phyloP scores from a whole-genome alignment of 2,797 vertebrate genomes.

The Acanthiza pusilla region DNA sequence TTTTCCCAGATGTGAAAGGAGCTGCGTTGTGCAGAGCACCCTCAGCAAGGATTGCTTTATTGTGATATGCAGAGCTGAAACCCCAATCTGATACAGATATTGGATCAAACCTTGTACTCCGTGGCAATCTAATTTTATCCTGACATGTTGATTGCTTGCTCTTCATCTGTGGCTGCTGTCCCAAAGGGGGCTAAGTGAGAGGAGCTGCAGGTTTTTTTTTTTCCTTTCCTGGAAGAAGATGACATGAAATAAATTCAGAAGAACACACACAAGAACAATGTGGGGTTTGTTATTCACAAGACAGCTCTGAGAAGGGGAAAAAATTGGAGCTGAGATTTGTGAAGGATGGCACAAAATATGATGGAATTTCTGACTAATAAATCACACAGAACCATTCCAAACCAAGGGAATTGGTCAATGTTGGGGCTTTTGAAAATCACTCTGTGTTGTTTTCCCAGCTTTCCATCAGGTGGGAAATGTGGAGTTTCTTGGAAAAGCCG shows the following conservation, averaged over 20 bases:
- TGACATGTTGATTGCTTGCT: constrained; percentile 53
- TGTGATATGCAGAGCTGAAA: not conserved
- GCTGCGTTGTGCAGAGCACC: not conserved
- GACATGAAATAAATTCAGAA: constrained; percentile 36
- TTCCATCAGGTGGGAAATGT: not conserved
- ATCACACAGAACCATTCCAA: not conserved
- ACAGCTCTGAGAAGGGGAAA: not conserved
- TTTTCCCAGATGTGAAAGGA: not conserved
- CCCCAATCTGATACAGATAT: not conserved
- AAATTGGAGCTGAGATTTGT: not conserved
- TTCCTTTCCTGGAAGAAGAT: not conserved
- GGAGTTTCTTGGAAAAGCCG: not conserved
- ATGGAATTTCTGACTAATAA: not conserved
- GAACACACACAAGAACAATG: constrained; percentile 31
- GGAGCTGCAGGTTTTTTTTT: not conserved
- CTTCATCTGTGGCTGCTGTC: constrained; percentile 36
- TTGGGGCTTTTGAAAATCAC: not conserved
- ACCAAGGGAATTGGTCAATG: rapidly evolving
- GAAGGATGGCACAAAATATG: not conserved
- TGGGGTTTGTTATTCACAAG: constrained; percentile 22
- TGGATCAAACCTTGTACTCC: constrained; percentile 33
- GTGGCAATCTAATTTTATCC: constrained; percentile 53
- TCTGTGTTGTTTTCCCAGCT: not conserved
- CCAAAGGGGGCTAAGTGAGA: constrained; percentile 33
- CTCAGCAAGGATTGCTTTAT: not conserved